Conservation (phyloP, 2,797 vertebrate genomes). For the Lutjanus campechanus region DNA sequence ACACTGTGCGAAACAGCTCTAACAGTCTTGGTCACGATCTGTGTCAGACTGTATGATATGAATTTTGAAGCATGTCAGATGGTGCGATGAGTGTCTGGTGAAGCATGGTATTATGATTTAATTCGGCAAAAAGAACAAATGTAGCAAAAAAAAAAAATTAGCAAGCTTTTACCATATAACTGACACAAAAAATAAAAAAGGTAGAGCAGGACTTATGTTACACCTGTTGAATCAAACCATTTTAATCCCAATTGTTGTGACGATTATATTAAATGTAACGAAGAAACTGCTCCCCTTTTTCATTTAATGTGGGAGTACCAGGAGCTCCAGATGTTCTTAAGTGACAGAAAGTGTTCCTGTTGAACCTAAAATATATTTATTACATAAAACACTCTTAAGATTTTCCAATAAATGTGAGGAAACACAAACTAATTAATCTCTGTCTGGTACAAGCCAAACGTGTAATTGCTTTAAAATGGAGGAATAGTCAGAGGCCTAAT, state of each 20-base stretch:
- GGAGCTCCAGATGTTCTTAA: neutral
- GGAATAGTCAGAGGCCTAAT: too few relatives aligned
- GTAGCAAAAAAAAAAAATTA: neutral
- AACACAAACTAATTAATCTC: neutral
- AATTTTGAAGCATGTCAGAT: slow-evolving; percentile 1
- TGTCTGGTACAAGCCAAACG: neutral
- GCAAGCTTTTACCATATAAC: neutral
- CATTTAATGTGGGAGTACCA: neutral
- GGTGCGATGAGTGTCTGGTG: neutral
- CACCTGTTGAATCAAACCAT: neutral
- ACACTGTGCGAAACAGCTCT: neutral
- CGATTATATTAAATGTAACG: neutral
- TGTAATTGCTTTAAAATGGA: slow-evolving; percentile 11
- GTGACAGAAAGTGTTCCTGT: too few relatives aligned
- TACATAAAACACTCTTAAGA: neutral
- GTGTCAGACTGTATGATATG: neutral
- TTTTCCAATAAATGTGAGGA: neutral
- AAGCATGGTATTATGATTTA: neutral
- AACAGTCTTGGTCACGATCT: slow-evolving; percentile 1
- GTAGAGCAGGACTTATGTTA: neutral
- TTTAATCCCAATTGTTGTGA: neutral
- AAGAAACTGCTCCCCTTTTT: neutral
- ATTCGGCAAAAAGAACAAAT: neutral
- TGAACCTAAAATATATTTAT: neutral
- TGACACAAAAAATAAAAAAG: neutral